Evolutionary conservation across 1,140 invertebrate species (phyloP), one percentile per base, ranked within the genome.

Genomic region (Medauroidea extradentata): DNA sequence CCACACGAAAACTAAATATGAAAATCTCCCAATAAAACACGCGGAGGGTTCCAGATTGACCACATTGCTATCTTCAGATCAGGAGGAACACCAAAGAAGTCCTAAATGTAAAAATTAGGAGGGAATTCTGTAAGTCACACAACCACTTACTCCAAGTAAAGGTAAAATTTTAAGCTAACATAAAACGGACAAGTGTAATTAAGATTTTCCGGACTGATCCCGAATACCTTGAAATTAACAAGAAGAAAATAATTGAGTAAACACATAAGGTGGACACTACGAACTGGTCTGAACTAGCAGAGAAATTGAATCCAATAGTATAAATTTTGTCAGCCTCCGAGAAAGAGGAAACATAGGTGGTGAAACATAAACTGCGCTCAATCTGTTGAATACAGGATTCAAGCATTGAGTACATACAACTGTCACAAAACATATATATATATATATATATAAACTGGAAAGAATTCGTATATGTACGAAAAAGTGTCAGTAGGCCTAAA

Each of bases 401-500:
- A n/a, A 7, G 43, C 43, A n/a, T 44, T n/a, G 43, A 44, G n/a
- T 18, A 44, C 5, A 44, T 44, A 18, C n/a, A 44, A n/a, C 43
- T 18, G 43, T n/a, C 43, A 44, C 43, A 44, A 44, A 44, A 44
- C 43, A n/a, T n/a, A n/a, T n/a, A n/a, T n/a, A n/a, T n/a, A n/a
- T n/a, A n/a, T n/a, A n/a, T n/a, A n/a, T n/a, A 44, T n/a, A 19
- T 18, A 44, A 7, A n/a, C n/a, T 44, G 43, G 43, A 19, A 44
- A 4, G 21, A 44, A n/a, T 44, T 44, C n/a, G n/a, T 44, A 18
- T 18, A n/a, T 18, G 21, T 19, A 18, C 5, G 43, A 44, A 44
- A 44, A 44, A n/a, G n/a, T n/a, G n/a, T n/a, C n/a, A 8, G 21
- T n/a, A n/a, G 7, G 7, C 4, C 5, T 18, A 44, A 44, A n/a